Evolutionary conservation across 2,888 invertebrate genomes (phyloP), one percentile per base, ranked within the genome.

Genomic region (Torymus texanus): DNA sequence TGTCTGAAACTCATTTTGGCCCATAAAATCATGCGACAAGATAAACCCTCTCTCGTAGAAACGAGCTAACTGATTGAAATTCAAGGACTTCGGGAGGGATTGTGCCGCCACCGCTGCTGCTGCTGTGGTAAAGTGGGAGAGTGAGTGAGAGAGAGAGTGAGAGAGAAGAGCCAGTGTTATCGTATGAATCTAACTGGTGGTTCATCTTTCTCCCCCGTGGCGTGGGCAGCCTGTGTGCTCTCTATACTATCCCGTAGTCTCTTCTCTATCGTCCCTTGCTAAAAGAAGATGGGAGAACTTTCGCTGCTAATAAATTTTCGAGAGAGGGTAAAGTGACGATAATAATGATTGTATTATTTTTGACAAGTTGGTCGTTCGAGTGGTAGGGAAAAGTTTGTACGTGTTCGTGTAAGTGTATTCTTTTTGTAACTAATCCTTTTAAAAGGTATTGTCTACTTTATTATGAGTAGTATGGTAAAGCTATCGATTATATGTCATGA

Each of bases 131-230:
- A 21, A 21, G 21, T 21, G 2, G 21, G 21, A 21, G 21, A 21
- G 21, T 21, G 2, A n/a, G n/a, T n/a, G 24, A 3, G 24, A 29
- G 29, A 29, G 29, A 29, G 29, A 29, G 29, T 3, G 29, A 29
- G 24, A 24, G 24, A 24, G 29, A 29, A 41, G 21, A 18, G 66
- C 24, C 16, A 78, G 62, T 51, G 67, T 80, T 81, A 82, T 81
- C 82, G 78, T 50, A 73, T 78, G 79, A 75, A 80, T 78, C 80
- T 80, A 82, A 81, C 71, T 62, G 78, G 74, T 67, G 80, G 80
- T 68, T 70, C 67, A 70, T 78, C 74, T 73, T 79, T 82, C 80
- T 82, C 78, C 53, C 51, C 24, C 21, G 10, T 16, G 21, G 51
- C 29, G 4, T 29, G 29, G 29, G 29, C 29, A 29, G 29, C 29